Percentiles rank a stretch among this genome's conserved stretches.
Evolutionary conservation across 2,797 vertebrate species (phyloP).

Genomic region (Macropodus opercularis): DNA sequence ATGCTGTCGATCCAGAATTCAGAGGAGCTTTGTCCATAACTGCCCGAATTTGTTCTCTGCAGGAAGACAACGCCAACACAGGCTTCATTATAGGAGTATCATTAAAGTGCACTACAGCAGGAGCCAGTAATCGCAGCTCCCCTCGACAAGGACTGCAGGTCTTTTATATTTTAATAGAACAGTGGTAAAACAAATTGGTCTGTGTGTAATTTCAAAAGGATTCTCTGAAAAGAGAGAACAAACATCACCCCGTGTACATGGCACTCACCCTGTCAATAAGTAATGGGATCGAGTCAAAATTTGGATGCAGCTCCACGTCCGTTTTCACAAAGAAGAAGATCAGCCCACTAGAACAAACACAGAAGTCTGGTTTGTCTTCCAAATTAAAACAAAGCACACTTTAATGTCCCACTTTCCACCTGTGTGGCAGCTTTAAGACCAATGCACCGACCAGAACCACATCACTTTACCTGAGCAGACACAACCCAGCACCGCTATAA

Average conservation of each 20-base stretch:
- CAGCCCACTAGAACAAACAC: slow-evolving; percentile 79
- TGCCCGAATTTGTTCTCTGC: slow-evolving; percentile 70
- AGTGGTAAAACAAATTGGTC: background rate
- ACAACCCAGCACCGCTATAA: slow-evolving; percentile 88
- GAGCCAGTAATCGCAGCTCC: background rate
- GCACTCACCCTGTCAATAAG: slow-evolving; percentile 84
- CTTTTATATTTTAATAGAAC: background rate
- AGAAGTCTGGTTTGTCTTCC: slow-evolving; percentile 1
- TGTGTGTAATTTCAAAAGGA: too few relatives aligned
- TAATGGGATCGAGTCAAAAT: slow-evolving; percentile 75
- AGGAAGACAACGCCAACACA: background rate
- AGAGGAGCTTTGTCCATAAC: slow-evolving; percentile 48
- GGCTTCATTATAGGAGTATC: background rate
- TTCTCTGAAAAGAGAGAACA: background rate
- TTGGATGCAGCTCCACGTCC: slow-evolving; percentile 74
- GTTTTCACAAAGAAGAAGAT: slow-evolving; percentile 91
- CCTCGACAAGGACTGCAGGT: background rate
- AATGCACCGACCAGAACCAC: background rate
- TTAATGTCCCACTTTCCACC: background rate
- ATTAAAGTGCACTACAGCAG: background rate
- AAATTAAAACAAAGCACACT: background rate
- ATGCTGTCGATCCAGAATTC: slow-evolving; percentile 86
- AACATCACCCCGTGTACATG: background rate
- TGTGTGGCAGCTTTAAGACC: background rate
- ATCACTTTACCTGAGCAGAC: slow-evolving; percentile 85